Conservation (phyloP, 2,113 vertebrate genomes). For the Ciconia boyciana region DNA sequence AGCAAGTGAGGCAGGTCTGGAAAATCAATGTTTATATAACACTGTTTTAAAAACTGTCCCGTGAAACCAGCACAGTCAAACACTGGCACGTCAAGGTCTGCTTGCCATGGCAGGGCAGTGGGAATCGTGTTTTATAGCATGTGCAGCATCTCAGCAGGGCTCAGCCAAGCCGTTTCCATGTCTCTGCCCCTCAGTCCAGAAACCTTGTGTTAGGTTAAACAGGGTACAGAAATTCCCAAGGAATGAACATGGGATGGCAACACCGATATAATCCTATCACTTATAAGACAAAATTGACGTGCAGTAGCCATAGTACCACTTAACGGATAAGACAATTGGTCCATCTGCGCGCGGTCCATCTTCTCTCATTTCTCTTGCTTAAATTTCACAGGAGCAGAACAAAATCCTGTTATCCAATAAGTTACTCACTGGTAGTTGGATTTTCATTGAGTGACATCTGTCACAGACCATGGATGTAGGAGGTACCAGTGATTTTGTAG, state of each 20-base stretch:
- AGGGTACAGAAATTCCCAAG: constrained; percentile 28
- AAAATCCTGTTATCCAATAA: constrained; percentile 64
- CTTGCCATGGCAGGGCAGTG: not conserved
- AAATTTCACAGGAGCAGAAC: constrained; percentile 53
- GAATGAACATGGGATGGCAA: not conserved
- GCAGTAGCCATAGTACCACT: constrained; percentile 22
- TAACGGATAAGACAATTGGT: constrained; percentile 53
- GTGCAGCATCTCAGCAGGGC: not conserved
- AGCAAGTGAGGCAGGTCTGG: not conserved
- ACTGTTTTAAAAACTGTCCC: not conserved
- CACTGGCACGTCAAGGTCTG: not conserved
- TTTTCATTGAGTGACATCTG: constrained; percentile 64
- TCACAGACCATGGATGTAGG: not conserved
- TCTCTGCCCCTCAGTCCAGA: not conserved
- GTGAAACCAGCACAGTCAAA: not conserved
- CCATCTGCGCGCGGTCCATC: constrained; percentile 53
- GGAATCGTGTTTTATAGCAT: fast-evolving
- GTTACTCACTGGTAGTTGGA: constrained; percentile 48
- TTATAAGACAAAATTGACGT: not conserved
- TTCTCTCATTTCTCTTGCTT: constrained; percentile 53
- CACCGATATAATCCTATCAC: not conserved
- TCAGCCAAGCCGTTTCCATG: not conserved
- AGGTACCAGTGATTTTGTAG: not conserved
- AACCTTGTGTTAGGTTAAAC: constrained; percentile 5
- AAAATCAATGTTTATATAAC: not conserved